phyloP scores from a whole-genome alignment of 2,888 invertebrate species.

The Trypoxylon attenuatum region DNA sequence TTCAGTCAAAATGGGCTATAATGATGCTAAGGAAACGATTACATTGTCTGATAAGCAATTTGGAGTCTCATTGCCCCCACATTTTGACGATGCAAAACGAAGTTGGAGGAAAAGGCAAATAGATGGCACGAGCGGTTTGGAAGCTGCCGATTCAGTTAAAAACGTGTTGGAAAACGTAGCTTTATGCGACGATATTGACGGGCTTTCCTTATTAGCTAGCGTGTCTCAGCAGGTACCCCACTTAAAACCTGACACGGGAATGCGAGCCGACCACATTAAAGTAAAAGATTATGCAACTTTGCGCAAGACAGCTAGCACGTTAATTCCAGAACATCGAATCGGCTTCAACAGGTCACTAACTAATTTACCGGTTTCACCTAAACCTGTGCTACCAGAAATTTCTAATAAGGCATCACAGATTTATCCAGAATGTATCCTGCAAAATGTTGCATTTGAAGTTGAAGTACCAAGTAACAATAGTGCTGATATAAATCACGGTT shows the following conservation, averaged over 20 bases:
- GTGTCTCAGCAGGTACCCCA: constrained; percentile 65
- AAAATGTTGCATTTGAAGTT: constrained; percentile 62
- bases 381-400: constrained; percentile 41
- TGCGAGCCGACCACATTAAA: constrained; percentile 58
- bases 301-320: constrained; percentile 34
- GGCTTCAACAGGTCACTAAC: constrained; percentile 40
- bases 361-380: constrained; percentile 35
- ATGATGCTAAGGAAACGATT: too few species aligned
- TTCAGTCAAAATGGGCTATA: too few species aligned
- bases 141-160: neutral
- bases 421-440: constrained; percentile 62
- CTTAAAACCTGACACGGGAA: constrained; percentile 43
- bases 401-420: constrained; percentile 58
- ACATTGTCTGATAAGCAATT: too few species aligned
- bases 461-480: constrained; percentile 61
- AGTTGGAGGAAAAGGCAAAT: too few species aligned
- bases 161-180: constrained; percentile 45
- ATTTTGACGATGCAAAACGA: too few species aligned
- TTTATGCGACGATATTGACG: constrained; percentile 67
- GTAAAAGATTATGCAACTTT: constrained; percentile 63
- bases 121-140: too few species aligned
- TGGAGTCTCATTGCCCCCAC: too few species aligned
- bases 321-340: constrained; percentile 29
- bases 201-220: constrained; percentile 67
- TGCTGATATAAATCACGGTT: constrained; percentile 29